Evolutionary conservation across 2,888 invertebrate genomes (phyloP), one percentile per base, ranked within the genome.

Genomic region (Merodon equestris): DNA sequence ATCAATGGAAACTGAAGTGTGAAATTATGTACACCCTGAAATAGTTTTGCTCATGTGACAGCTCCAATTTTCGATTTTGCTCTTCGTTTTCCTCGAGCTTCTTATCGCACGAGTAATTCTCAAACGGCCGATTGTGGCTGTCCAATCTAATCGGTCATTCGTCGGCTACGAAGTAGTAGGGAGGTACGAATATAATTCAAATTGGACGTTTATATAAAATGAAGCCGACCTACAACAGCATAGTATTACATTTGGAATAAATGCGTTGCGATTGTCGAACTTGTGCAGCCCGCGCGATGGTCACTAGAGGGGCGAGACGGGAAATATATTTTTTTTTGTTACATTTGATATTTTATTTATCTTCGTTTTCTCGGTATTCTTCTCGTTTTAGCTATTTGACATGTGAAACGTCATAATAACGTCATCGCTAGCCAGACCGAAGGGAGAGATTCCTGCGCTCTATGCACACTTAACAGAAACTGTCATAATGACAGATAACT

Each of bases 401-500:
- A 74, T 45, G 42, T 68, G 44, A 34, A 63, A 67, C 76, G 66
- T 71, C 50, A 76, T 18, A 53, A 40, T 36, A 51, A 42, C 61
- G 44, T 60, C 66, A 66, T 61, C 48, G 27, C 54, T 47, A 7
- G 7, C 2, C 27, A 7, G 27, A 27, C 27, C 27, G 58, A 15
- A 36, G 15, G 36, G 38, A 63, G 27, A 18, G 13, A 36, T 9
- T 19, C 72, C 72, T 77, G 77, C 77, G 77, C n/a, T n/a, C n/a
- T n/a, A n/a, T n/a, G n/a, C n/a, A n/a, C 63, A 63, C 27, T 51
- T 45, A 44, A 44, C n/a, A 9, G n/a, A 9, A 45, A 56, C 44
- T 72, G 77, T 68, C 72, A 68, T n/a, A 44, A 13, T 73, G 77
- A 63, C 72, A 68, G 44, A 42, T 53, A 36, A 9, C 15, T 1